Base-by-base conservation (phyloP, 2,888 invertebrate genomes). In the Heliothis peltigera region DNA sequence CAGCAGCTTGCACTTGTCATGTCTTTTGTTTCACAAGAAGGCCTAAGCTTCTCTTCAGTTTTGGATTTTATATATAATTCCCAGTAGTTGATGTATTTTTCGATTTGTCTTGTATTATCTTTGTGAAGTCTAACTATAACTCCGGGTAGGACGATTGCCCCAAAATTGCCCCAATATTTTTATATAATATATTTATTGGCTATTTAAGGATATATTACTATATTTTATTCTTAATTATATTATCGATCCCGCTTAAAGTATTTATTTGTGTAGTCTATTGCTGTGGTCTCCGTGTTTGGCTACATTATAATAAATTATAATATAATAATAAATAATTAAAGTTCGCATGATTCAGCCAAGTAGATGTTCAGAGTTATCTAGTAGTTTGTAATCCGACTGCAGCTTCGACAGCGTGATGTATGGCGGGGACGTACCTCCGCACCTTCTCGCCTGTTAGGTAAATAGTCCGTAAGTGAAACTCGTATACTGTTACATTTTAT, bases 381-480 rank as follows among this genome's bases (percentile, higher is more conserved):
- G 80, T 85, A 85, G 76, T 73, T 68, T 70, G 70, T 66, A 73
- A 80, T 81, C 83, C 86, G 77, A 84, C 91, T 89, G 91, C 90
- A 91, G 89, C 89, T 89, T 87, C 86, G 85, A 82, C 70, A 65
- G 71, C 49, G 66, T 72, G 59, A 58, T 65, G 67, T 56, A 19
- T 67, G 75, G 54, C 61, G 64, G 47, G 63, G 39, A 39, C 35
- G 46, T 60, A 3, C 57, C 56, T 64, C 47, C 60, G 55, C 63
- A 69, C 46, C 51, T 60, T 74, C 61, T 64, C 52, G 62, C 48
- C 43, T 61, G 60, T 46, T 73, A 71, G 67, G 62, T 58, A 68
- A 61, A 53, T 80, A 80, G 67, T 67, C 67, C 25, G 12, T 80
- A 82, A 77, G 82, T 64, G 66, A 74, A 75, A 75, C 70, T 79